Evolutionary conservation across 2,797 vertebrate species (phyloP).

Genomic region (Percopsis omiscomaycus): DNA sequence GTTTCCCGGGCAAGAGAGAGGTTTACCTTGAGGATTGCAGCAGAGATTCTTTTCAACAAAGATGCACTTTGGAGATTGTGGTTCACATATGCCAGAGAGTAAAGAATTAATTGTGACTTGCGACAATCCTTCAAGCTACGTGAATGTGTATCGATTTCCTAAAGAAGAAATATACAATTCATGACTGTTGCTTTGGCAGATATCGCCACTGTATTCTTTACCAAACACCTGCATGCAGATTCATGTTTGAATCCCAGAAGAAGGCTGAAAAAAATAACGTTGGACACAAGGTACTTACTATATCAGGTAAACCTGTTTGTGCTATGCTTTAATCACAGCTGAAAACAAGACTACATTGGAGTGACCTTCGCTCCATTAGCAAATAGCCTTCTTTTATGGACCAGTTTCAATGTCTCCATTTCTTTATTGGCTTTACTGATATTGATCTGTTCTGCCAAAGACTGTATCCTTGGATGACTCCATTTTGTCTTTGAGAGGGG

Average conservation of each 20-base stretch:
- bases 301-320: background rate
- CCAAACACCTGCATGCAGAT: too few species aligned
- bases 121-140: too few species aligned
- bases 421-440: conserved; percentile 42
- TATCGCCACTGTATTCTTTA: too few species aligned
- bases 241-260: background rate
- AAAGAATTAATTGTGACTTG: too few species aligned
- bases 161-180: background rate
- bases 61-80: too few species aligned
- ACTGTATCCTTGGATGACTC: conserved; percentile 39
- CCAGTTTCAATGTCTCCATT: conserved; percentile 37
- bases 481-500: conserved; percentile 45
- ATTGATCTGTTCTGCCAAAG: conserved; percentile 44
- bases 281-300: too few species aligned
- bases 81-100: too few species aligned
- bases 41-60: too few species aligned
- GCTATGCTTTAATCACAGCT: conserved; percentile 13
- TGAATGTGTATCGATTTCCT: too few species aligned
- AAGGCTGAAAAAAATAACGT: conserved; percentile 5
- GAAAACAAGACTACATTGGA: background rate
- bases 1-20: too few species aligned
- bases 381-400: conserved; percentile 35
- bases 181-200: background rate
- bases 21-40: too few species aligned
- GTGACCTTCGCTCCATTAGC: conserved; percentile 29